Evolutionary conservation across 2,888 invertebrate genomes (phyloP), one percentile per base, ranked within the genome.

Genomic region (Pogonocherus hispidulus): DNA sequence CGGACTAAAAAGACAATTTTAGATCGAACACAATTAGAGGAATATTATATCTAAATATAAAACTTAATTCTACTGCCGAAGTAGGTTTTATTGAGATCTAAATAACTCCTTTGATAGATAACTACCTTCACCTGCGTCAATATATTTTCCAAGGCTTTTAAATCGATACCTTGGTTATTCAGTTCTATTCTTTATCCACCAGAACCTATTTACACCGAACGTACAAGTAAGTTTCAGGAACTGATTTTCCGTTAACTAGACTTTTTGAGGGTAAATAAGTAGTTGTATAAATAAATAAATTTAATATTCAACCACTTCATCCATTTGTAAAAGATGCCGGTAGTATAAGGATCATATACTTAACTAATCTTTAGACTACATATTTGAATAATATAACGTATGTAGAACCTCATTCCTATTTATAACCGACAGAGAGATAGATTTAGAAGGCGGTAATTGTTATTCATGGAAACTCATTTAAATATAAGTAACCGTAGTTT

Each of bases 61-160:
- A 52, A 52, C 49, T 11, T 49, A 20, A 49, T 49, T 49, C 22
- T 20, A 49, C 27, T 14, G 32, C 1, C n/a, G 27, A 23, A 32
- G 16, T 18, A 32, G 9, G 27, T 32, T 52, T 52, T 32, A 32
- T 41, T 32, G 32, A 52, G 3, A 32, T 14, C 5, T 16, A 23
- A 32, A 9, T 52, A 27, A 27, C 14, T 16, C 52, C 27, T 52
- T 27, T 16, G 20, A 27, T 14, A 52, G 27, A 52, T 32, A 52
- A 52, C 52, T 20, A 52, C n/a, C 2, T 16, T 18, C 14, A 8
- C n/a, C 5, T 52, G 23, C 52, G 52, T 52, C 52, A 52, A 16
- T 32, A 32, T 3, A 9, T 27, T 52, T 9, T 32, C 18, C 52
- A 22, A 49, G 22, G 49, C 9, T n/a, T 11, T 49, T 49, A 2